Conservation (phyloP, 1,140 invertebrate genomes). For the Pseudomyrmex pallidus region DNA sequence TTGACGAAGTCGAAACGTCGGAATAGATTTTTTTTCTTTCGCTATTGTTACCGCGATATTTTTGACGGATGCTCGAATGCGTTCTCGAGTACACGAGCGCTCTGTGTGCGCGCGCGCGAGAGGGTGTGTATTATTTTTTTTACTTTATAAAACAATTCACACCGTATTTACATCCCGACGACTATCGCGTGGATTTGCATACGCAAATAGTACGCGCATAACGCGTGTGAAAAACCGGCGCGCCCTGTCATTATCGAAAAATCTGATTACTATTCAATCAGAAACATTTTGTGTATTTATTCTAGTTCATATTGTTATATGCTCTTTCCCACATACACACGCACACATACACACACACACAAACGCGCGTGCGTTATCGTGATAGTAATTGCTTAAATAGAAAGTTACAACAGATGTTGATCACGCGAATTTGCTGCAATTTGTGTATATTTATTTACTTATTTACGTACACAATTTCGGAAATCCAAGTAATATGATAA, state of each 20-base stretch:
- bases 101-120: too few species aligned
- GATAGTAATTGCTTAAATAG: constrained; percentile 44
- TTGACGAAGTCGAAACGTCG: constrained; percentile 60
- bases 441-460: too few species aligned
- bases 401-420: constrained; percentile 26
- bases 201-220: constrained; percentile 52
- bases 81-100: constrained; percentile 34
- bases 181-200: constrained; percentile 42
- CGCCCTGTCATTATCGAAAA: constrained; percentile 25
- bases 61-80: constrained; percentile 64
- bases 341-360: too few species aligned
- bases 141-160: constrained; percentile 56
- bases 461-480: too few species aligned
- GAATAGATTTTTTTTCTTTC: constrained; percentile 42
- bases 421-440: constrained; percentile 18
- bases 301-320: not conserved
- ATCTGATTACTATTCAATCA: constrained; percentile 42
- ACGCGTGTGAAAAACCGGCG: constrained; percentile 25
- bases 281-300: constrained; percentile 46
- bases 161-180: constrained; percentile 12
- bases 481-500: too few species aligned
- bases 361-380: not conserved
- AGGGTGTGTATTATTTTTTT: constrained; percentile 33
- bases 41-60: constrained; percentile 62
- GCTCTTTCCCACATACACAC: too few species aligned